These are phyloP conservation scores for Anoplopoma fimbria DNA, from an alignment of 2,113 vertebrate genomes.

Conservation along the genomic window DNA sequence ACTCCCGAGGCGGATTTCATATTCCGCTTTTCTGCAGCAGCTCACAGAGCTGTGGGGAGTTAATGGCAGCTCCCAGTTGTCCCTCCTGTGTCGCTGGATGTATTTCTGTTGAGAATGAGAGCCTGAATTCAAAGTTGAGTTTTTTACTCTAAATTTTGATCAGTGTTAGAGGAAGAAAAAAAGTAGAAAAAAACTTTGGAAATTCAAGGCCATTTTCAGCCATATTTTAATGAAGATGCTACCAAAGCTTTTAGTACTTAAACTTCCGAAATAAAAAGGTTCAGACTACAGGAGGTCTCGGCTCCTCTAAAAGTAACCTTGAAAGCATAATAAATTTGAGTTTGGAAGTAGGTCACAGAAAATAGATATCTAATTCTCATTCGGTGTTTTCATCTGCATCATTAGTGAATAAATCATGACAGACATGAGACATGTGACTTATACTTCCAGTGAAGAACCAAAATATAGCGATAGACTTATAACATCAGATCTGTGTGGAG, in stretches of 20 bases:
- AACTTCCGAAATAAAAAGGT: neutral
- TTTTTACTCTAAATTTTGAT: neutral
- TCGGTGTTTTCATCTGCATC: too few relatives aligned
- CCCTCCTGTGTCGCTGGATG: conserved; percentile 22
- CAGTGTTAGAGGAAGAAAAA: neutral
- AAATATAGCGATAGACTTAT: neutral
- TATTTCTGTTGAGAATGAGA: conserved; percentile 15
- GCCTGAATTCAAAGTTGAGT: neutral
- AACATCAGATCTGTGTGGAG: neutral
- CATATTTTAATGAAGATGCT: neutral
- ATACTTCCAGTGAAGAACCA: too few relatives aligned
- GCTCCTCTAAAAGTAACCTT: neutral
- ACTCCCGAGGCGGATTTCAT: conserved; percentile 59
- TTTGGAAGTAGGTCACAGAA: neutral
- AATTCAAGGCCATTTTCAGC: neutral
- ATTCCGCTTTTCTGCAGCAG: conserved; percentile 43
- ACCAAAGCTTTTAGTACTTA: neutral
- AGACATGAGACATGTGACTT: neutral
- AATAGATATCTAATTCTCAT: neutral
- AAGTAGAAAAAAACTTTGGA: neutral
- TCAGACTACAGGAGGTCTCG: neutral
- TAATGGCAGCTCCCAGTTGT: conserved; percentile 54
- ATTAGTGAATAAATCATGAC: neutral
- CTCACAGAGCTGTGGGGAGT: conserved; percentile 62
- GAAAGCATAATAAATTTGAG: neutral